phyloP scores from a whole-genome alignment of 2,888 invertebrate genomes.

The Athrips mouffetella region DNA sequence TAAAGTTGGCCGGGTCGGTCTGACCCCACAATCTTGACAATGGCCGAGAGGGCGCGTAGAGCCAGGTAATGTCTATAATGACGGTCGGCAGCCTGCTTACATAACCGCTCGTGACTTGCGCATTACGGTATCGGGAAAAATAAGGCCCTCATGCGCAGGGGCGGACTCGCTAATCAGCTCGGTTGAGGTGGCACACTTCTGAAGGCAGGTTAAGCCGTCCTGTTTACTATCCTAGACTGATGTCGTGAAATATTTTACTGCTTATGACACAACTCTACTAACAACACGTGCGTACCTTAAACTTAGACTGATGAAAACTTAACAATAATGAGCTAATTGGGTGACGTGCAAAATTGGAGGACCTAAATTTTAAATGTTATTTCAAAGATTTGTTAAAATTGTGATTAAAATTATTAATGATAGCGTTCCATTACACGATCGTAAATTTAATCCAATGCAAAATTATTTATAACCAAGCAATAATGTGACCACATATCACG shows the following conservation, averaged over 20 bases:
- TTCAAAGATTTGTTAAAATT: neutral
- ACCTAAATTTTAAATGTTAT: too few species aligned
- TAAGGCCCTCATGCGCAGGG: constrained; percentile 52
- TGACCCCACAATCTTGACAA: constrained; percentile 78
- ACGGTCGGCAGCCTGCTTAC: constrained; percentile 73
- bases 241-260: too few species aligned
- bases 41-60: constrained; percentile 59
- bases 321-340: too few species aligned
- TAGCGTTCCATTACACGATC: too few species aligned
- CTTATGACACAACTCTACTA: too few species aligned
- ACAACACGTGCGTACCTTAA: too few species aligned
- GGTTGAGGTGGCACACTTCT: neutral
- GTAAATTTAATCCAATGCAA: neutral
- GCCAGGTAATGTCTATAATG: constrained; percentile 74
- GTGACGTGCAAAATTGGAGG: too few species aligned
- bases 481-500: constrained; percentile 5
- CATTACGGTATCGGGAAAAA: constrained; percentile 76
- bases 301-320: too few species aligned
- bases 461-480: constrained; percentile 1
- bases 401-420: neutral
- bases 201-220: neutral
- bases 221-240: neutral
- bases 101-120: constrained; percentile 77
- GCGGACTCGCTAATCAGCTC: constrained; percentile 28
- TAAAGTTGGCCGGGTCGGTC: constrained; percentile 53